A percentile compares a stretch with the other conserved stretches of the same genome.
Evolutionary conservation across 2,797 vertebrate genomes (phyloP).

Genomic region (Gobionotothen gibberifrons): DNA sequence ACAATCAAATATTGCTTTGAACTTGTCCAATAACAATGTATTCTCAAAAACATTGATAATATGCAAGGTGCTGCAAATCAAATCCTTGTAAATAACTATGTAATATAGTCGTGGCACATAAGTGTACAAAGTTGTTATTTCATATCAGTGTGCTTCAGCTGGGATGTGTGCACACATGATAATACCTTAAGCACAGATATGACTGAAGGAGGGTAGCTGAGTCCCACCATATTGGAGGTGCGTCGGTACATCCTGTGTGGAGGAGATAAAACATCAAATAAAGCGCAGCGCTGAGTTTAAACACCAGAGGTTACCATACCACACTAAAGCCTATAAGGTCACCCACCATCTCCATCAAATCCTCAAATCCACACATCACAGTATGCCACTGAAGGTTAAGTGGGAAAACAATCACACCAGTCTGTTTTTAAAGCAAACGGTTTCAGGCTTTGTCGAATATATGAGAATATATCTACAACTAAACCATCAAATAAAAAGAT

Average conservation of each 20-base stretch:
- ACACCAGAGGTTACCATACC: slow-evolving; percentile 55
- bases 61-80: neutral
- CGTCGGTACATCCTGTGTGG: slow-evolving; percentile 95
- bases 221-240: slow-evolving; percentile 98
- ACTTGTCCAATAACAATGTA: neutral
- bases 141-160: slow-evolving; percentile 24
- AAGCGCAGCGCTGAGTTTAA: slow-evolving; percentile 51
- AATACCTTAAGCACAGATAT: slow-evolving; percentile 96
- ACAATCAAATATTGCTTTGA: neutral
- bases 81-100: neutral
- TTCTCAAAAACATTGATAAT: neutral
- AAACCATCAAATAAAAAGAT: slow-evolving; percentile 16
- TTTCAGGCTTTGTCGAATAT: slow-evolving; percentile 22
- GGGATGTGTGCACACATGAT: slow-evolving; percentile 38
- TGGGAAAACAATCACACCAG: slow-evolving; percentile 8
- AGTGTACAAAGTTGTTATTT: slow-evolving; percentile 8
- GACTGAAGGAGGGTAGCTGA: slow-evolving; percentile 95
- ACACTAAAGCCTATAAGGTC: slow-evolving; percentile 47
- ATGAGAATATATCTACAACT: slow-evolving; percentile 19
- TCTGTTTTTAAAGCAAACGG: slow-evolving; percentile 6
- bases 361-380: slow-evolving; percentile 42
- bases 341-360: slow-evolving; percentile 38
- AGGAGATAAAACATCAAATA: slow-evolving; percentile 82
- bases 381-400: slow-evolving; percentile 32
- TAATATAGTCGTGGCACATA: neutral